Evolutionary conservation across 2,888 invertebrate genomes (phyloP).

Genomic region (Galerucella calmariensis): DNA sequence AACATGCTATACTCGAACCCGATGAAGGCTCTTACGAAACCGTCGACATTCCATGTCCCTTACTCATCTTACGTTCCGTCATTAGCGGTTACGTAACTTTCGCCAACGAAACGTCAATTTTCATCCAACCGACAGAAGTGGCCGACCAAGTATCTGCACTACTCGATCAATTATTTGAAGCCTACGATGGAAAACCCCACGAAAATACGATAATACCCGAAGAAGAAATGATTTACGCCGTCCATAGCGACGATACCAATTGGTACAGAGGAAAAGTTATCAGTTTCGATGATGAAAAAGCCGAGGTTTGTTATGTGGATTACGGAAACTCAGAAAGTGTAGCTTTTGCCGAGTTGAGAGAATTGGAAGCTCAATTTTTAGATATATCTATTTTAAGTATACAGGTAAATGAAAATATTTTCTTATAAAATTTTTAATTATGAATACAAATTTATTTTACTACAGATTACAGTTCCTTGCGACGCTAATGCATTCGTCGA

Average conservation of each 20-base stretch:
- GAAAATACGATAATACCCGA: conserved; percentile 63
- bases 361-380: conserved; percentile 54
- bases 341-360: conserved; percentile 53
- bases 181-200: conserved; percentile 67
- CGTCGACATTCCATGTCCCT: conserved; percentile 69
- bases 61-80: conserved; percentile 72
- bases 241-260: conserved; percentile 69
- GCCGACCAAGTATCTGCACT: conserved; percentile 65
- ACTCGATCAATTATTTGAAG: conserved; percentile 69
- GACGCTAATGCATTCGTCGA: conserved; percentile 65
- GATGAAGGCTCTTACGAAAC: conserved; percentile 69
- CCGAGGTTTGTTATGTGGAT: conserved; percentile 73
- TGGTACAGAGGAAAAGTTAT: conserved; percentile 77
- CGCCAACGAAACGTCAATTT: conserved; percentile 71
- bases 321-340: conserved; percentile 77
- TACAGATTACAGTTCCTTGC: conserved; percentile 43
- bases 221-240: conserved; percentile 72
- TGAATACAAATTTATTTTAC: background rate
- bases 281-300: conserved; percentile 64
- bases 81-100: conserved; percentile 72
- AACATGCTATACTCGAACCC: conserved; percentile 67
- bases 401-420: conserved; percentile 49
- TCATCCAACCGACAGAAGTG: conserved; percentile 70
- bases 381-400: conserved; percentile 55
- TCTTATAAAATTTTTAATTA: background rate